Conservation (phyloP, 2,888 invertebrate genomes). For the Eurytoma californica region DNA sequence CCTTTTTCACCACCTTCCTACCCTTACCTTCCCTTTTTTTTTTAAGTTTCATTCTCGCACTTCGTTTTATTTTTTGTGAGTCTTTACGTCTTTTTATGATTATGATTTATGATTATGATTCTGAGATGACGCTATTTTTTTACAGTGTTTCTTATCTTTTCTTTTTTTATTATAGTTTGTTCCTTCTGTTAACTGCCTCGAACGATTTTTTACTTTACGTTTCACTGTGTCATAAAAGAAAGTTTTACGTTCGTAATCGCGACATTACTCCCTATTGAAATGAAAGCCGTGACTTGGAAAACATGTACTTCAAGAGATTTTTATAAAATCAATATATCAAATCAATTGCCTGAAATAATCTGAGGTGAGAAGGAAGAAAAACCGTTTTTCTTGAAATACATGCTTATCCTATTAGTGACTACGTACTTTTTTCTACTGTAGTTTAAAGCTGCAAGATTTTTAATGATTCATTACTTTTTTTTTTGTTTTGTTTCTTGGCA, state of each 20-base stretch:
- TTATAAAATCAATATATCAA: neutral
- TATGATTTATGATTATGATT: conserved; percentile 48
- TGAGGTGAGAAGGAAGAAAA: neutral
- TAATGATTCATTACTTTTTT: conserved; percentile 13
- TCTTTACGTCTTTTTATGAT: conserved; percentile 40
- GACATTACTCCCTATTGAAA: neutral
- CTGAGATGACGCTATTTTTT: conserved; percentile 42
- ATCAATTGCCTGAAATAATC: neutral
- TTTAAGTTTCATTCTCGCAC: conserved; percentile 25
- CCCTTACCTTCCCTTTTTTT: conserved; percentile 14
- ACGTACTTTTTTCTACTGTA: neutral
- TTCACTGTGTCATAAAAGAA: conserved; percentile 29
- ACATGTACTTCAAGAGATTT: conserved; percentile 29
- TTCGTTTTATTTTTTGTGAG: conserved; percentile 25
- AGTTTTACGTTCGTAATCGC: neutral
- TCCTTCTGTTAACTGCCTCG: conserved; percentile 16
- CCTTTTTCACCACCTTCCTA: neutral
- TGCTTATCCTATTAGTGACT: neutral
- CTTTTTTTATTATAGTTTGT: conserved; percentile 6
- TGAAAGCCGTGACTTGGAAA: conserved; percentile 1
- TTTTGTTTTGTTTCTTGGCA: conserved; percentile 39
- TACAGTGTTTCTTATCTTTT: conserved; percentile 40
- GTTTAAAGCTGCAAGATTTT: conserved; percentile 26
- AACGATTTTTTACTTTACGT: conserved; percentile 17
- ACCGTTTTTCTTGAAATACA: conserved; percentile 24